phyloP scores from a whole-genome alignment of 2,797 vertebrate genomes.

The Erethizon dorsatum region DNA sequence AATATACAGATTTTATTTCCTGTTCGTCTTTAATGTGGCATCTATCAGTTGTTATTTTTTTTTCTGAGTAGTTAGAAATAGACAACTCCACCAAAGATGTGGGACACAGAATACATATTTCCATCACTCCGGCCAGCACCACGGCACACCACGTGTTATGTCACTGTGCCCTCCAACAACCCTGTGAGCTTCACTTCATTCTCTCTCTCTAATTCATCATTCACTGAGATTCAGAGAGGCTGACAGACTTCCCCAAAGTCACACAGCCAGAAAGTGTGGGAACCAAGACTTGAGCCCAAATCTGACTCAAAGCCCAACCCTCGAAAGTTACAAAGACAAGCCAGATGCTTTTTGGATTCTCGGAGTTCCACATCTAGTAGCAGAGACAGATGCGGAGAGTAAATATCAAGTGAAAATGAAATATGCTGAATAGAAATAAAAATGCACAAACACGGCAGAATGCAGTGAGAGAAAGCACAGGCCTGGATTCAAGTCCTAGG shows the following conservation, averaged over 20 bases:
- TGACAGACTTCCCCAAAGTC: neutral
- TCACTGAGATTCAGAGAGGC: neutral
- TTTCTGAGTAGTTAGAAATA: neutral
- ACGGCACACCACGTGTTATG: accelerated
- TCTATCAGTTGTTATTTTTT: neutral
- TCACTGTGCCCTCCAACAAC: neutral
- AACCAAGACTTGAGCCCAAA: neutral
- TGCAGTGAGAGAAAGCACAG: neutral
- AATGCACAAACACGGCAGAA: neutral
- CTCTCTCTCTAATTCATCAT: neutral
- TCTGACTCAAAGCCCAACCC: neutral
- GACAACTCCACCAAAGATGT: neutral
- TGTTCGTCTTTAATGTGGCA: neutral
- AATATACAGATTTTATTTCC: neutral
- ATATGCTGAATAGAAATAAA: neutral
- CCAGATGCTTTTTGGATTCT: neutral
- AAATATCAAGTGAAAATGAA: neutral
- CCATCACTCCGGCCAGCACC: neutral
- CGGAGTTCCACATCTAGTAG: neutral
- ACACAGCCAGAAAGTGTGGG: neutral
- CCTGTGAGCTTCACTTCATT: neutral
- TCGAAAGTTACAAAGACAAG: neutral
- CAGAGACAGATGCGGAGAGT: neutral
- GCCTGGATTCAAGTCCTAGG: neutral
- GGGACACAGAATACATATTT: accelerated